Evolutionary conservation across 1,140 invertebrate genomes (phyloP).

Genomic region (Aphaenogaster rudis): DNA sequence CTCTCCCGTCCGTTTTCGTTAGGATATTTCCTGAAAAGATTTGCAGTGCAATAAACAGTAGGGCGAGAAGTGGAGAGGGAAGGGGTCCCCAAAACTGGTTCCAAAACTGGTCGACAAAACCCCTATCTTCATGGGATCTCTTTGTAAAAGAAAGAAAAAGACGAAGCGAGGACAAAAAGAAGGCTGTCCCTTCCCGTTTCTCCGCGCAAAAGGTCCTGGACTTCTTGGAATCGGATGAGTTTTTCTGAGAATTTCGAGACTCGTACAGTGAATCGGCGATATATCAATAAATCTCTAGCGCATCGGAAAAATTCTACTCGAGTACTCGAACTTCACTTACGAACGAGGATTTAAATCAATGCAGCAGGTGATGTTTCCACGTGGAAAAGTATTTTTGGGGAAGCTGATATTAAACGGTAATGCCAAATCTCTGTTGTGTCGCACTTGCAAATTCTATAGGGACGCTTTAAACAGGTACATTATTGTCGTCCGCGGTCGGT

Average conservation of each 20-base stretch:
- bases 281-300: background rate
- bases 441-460: background rate
- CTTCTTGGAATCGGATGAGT: conserved; percentile 81
- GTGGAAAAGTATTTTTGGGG: conserved; percentile 2
- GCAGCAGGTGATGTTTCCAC: background rate
- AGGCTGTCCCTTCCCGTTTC: background rate
- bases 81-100: background rate
- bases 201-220: conserved; percentile 44
- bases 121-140: conserved; percentile 83
- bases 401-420: conserved; percentile 4
- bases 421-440: conserved; percentile 16
- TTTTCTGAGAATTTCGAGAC: conserved; percentile 83
- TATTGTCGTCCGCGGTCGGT: no score
- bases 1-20: conserved; percentile 44
- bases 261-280: conserved; percentile 75
- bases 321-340: background rate
- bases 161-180: conserved; percentile 75
- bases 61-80: conserved; percentile 60
- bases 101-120: conserved; percentile 78
- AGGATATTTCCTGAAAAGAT: conserved; percentile 79
- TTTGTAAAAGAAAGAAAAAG: conserved; percentile 48
- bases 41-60: conserved; percentile 74
- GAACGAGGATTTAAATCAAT: conserved; percentile 2
- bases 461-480: background rate
- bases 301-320: conserved; percentile 1